Evolutionary conservation across 2,797 vertebrate genomes (phyloP).

Genomic region (Brachyrhaphis roseni): DNA sequence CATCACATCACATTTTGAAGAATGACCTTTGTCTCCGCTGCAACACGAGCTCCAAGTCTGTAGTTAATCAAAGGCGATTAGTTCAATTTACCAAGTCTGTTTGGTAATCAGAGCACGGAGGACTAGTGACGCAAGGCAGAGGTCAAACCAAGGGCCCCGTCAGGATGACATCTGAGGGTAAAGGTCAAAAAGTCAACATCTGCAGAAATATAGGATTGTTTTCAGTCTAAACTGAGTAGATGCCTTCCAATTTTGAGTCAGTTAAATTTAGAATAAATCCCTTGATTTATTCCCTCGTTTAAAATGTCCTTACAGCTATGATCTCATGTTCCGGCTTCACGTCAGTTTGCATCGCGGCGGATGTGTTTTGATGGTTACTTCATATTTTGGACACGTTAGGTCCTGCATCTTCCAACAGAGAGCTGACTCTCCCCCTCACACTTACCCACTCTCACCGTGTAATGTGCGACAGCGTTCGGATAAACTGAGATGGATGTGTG

Average conservation of each 20-base stretch:
- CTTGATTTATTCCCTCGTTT: not conserved
- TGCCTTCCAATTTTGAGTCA: not conserved
- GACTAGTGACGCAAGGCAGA: constrained; percentile 53
- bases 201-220: constrained; percentile 8
- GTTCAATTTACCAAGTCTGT: constrained; percentile 76
- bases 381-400: constrained; percentile 18
- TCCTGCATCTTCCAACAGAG: constrained; percentile 29
- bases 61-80: constrained; percentile 82
- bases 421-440: constrained; percentile 45
- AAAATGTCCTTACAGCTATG: not conserved
- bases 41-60: constrained; percentile 67
- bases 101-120: constrained; percentile 59
- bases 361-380: not conserved
- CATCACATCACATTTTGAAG: constrained; percentile 71
- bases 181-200: constrained; percentile 14
- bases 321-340: not conserved
- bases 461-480: constrained; percentile 67
- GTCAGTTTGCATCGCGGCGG: not conserved
- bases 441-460: constrained; percentile 23
- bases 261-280: not conserved
- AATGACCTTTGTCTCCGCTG: constrained; percentile 76
- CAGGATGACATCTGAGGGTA: constrained; percentile 46
- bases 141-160: constrained; percentile 57
- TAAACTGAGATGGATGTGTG: constrained; percentile 63
- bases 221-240: not conserved